phyloP scores from a whole-genome alignment of 1,140 invertebrate species.

The Drosophila azteca region DNA sequence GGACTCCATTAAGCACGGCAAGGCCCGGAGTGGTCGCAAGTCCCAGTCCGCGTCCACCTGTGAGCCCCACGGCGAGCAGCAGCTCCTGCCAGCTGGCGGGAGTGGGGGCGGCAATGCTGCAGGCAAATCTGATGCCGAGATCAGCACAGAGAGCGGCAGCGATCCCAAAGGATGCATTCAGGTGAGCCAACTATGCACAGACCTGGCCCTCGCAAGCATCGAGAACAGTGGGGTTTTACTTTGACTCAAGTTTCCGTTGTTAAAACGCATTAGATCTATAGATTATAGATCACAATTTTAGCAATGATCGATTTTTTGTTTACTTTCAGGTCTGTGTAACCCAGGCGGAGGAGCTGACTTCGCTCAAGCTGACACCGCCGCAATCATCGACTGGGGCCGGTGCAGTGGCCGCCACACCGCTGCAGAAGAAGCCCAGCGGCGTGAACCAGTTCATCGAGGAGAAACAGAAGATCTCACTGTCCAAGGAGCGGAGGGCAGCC shows the following conservation, averaged over 20 bases:
- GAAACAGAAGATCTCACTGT: conserved; percentile 95
- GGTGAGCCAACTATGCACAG: conserved; percentile 14
- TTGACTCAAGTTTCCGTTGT: not conserved
- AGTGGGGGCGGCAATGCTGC: conserved; percentile 42
- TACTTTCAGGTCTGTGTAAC: conserved; percentile 53
- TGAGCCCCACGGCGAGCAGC: conserved; percentile 68
- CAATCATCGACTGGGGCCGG: conserved; percentile 62
- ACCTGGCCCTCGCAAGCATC: too few species aligned
- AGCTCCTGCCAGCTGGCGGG: conserved; percentile 50
- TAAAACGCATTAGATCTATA: too few species aligned
- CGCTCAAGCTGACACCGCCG: conserved; percentile 72
- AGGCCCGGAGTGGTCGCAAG: conserved; percentile 70
- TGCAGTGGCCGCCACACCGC: conserved; percentile 36
- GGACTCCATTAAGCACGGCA: conserved; percentile 80
- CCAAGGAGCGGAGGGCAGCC: conserved; percentile 95
- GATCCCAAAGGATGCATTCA: conserved; percentile 75
- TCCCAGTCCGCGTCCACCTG: conserved; percentile 63
- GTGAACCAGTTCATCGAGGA: conserved; percentile 97
- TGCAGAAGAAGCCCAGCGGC: conserved; percentile 83
- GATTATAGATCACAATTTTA: too few species aligned
- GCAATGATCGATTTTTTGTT: not conserved
- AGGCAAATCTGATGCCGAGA: conserved; percentile 67
- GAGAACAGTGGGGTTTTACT: too few species aligned
- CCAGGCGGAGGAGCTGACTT: conserved; percentile 68
- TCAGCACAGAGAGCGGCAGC: conserved; percentile 74